Conservation (phyloP, 2,797 vertebrate species). For the Synanceia verrucosa region DNA sequence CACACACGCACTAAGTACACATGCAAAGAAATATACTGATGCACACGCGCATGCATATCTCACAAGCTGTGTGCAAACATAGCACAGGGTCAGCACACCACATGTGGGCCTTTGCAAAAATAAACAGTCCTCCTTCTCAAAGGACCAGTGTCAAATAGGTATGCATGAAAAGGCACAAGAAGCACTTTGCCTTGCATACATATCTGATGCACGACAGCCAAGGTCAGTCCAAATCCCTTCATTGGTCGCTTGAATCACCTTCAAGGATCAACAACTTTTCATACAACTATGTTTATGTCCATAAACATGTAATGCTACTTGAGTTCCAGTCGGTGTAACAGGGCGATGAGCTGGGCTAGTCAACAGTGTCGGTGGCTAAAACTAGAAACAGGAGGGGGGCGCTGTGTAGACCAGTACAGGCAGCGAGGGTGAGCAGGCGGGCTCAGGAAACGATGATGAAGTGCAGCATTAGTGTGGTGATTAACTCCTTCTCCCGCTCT, state of each 20-base stretch:
- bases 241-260: slow-evolving; percentile 70
- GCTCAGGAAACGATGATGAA: slow-evolving; percentile 86
- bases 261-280: slow-evolving; percentile 70
- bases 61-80: slow-evolving; percentile 58
- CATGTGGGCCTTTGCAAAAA: slow-evolving; percentile 70
- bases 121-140: slow-evolving; percentile 64
- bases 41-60: slow-evolving; percentile 14
- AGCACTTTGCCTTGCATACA: slow-evolving; percentile 62
- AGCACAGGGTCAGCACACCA: slow-evolving; percentile 64
- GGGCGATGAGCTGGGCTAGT: slow-evolving; percentile 23
- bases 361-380: slow-evolving; percentile 27
- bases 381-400: slow-evolving; percentile 58
- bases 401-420: slow-evolving; percentile 68
- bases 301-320: slow-evolving; percentile 53
- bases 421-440: slow-evolving; percentile 69
- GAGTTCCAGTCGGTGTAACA: slow-evolving; percentile 35
- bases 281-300: slow-evolving; percentile 42
- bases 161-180: slow-evolving; percentile 70
- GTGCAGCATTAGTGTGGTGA: slow-evolving; percentile 84
- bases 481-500: slow-evolving; percentile 86
- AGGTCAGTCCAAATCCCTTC: slow-evolving; percentile 64
- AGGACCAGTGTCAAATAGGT: slow-evolving; percentile 69
- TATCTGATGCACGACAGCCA: slow-evolving; percentile 63
- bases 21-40: slow-evolving; percentile 14
- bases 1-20: slow-evolving; percentile 48